Percentiles rank a stretch among this genome's conserved stretches.
Evolutionary conservation across 2,797 vertebrate species (phyloP).

Genomic region (Loriculus beryllinus): DNA sequence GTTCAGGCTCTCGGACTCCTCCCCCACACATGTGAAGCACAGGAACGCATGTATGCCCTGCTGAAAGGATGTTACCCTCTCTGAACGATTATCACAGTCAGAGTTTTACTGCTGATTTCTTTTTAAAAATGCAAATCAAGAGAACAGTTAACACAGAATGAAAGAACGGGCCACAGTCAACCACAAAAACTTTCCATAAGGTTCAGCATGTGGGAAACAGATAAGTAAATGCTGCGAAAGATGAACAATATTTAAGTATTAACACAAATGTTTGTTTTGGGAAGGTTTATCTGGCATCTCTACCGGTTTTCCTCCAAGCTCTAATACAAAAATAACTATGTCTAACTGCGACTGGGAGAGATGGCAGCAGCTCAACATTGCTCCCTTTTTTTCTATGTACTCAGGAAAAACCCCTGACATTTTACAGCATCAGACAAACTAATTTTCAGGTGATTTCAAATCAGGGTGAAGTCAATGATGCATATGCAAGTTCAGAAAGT

Average conservation of each 20-base stretch:
- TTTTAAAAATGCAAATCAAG: neutral
- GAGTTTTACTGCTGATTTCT: neutral
- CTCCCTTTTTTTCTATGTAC: constrained; percentile 4
- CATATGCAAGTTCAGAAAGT: neutral
- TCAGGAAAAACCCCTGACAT: neutral
- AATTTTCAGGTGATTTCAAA: constrained; percentile 22
- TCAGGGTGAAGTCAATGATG: neutral
- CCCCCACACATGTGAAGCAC: rapidly evolving
- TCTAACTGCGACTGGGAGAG: constrained; percentile 19
- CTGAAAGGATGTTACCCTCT: rapidly evolving
- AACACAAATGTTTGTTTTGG: constrained; percentile 50
- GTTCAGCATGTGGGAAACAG: constrained; percentile 58
- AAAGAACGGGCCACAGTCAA: constrained; percentile 31
- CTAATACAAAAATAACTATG: constrained; percentile 30
- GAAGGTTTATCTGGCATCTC: constrained; percentile 50
- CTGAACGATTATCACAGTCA: neutral
- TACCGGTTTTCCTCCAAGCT: neutral
- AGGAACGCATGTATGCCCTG: neutral
- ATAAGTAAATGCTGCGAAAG: constrained; percentile 22
- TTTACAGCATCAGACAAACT: neutral
- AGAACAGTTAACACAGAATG: neutral
- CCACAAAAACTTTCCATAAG: constrained; percentile 52
- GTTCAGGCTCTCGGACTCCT: neutral
- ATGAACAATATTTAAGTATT: constrained; percentile 65
- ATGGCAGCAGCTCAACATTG: constrained; percentile 29